A percentile compares a stretch with the other conserved stretches of the same genome.
Conservation (phyloP, 2,113 vertebrate species). For the Alectura lathami region DNA sequence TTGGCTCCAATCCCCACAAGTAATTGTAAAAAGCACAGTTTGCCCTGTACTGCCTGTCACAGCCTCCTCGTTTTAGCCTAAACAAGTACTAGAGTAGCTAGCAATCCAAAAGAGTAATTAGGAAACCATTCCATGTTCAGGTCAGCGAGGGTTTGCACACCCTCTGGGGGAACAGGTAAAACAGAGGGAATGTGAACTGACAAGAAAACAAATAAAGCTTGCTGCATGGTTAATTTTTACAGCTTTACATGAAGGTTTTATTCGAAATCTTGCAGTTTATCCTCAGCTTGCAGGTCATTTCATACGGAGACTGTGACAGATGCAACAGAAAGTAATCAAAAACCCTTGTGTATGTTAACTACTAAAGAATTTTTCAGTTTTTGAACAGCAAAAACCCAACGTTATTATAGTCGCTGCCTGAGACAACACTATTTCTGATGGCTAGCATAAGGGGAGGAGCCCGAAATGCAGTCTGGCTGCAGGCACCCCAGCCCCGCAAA, state of each 20-base stretch:
- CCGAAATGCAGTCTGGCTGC: rapidly evolving
- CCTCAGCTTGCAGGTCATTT: background rate
- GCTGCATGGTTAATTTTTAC: background rate
- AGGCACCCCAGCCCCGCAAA: background rate
- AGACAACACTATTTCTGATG: background rate
- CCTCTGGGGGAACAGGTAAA: background rate
- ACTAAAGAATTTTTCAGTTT: rapidly evolving
- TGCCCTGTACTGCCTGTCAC: background rate
- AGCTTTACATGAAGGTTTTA: background rate
- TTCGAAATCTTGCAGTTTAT: background rate
- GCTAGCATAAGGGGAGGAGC: background rate
- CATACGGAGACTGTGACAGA: background rate
- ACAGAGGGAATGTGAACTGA: background rate
- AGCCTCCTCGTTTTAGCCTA: background rate
- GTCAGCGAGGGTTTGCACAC: background rate
- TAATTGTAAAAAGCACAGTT: slow-evolving; percentile 32
- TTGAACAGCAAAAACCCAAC: background rate
- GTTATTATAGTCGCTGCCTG: background rate
- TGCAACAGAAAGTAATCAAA: rapidly evolving
- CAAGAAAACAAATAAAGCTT: background rate
- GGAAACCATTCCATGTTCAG: background rate
- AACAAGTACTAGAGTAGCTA: background rate
- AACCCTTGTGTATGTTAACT: background rate
- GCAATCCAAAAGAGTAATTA: background rate
- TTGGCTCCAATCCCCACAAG: background rate